Evolutionary conservation across 2,888 invertebrate genomes (phyloP).

Genomic region (Pollenia labialis): DNA sequence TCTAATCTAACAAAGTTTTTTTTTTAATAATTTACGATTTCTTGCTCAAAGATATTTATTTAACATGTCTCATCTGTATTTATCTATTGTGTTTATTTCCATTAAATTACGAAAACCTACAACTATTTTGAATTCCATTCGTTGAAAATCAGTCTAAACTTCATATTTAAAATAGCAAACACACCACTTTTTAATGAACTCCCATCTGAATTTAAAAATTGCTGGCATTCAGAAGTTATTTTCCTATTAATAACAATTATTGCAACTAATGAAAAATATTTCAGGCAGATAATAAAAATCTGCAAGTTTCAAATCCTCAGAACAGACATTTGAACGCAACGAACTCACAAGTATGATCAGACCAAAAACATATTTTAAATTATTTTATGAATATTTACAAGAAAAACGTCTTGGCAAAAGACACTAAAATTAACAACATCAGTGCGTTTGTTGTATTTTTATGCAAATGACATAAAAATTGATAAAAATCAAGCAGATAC

Average conservation of each 20-base stretch:
- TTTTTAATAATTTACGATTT: too few species aligned
- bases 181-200: background rate
- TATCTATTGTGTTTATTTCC: too few species aligned
- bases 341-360: background rate
- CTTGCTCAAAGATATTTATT: too few species aligned
- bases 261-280: constrained; percentile 12
- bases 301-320: background rate
- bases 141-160: background rate
- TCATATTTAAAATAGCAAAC: background rate
- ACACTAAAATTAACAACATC: constrained; percentile 42
- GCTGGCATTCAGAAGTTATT: background rate
- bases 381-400: constrained; percentile 57
- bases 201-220: background rate
- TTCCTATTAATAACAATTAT: constrained; percentile 16
- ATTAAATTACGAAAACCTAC: too few species aligned
- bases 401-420: constrained; percentile 14
- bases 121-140: background rate
- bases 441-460: constrained; percentile 47
- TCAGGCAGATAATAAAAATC: background rate
- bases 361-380: constrained; percentile 53
- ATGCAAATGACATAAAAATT: constrained; percentile 59
- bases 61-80: too few species aligned
- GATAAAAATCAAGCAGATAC: constrained; percentile 64
- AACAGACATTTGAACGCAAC: background rate
- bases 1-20: too few species aligned